Conservation (phyloP, 2,113 vertebrate species). For the Thunnus maccoyii region DNA sequence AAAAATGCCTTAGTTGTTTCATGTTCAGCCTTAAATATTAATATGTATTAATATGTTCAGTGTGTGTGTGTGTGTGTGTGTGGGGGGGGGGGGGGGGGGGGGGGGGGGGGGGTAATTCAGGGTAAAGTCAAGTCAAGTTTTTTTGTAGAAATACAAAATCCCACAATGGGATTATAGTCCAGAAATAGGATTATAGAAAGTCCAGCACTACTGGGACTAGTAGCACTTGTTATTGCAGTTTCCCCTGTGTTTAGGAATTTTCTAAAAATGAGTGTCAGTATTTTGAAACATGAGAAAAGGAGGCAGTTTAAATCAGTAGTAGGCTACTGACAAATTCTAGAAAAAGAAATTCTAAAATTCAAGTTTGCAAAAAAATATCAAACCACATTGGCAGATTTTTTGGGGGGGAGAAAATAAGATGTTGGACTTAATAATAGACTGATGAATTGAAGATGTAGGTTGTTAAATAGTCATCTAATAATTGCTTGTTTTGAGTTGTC, state of each 20-base stretch:
- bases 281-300: neutral
- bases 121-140: neutral
- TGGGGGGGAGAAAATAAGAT: too few species aligned
- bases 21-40: neutral
- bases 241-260: neutral
- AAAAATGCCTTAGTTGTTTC: neutral
- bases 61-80: too few species aligned
- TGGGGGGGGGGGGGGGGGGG: too few species aligned
- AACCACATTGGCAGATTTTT: too few species aligned
- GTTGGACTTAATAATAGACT: neutral
- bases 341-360: too few species aligned
- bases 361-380: neutral
- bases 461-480: neutral
- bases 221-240: neutral
- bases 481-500: neutral
- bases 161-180: neutral
- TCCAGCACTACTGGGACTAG: neutral
- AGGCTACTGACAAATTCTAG: neutral
- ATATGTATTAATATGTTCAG: neutral
- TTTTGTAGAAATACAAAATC: neutral
- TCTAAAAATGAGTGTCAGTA: neutral
- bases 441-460: neutral
- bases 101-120: neutral
- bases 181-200: neutral
- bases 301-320: neutral